Evolutionary conservation across 2,888 invertebrate species (phyloP), one percentile per base, ranked within the genome.

Genomic region (Drosophila austrosaltans): DNA sequence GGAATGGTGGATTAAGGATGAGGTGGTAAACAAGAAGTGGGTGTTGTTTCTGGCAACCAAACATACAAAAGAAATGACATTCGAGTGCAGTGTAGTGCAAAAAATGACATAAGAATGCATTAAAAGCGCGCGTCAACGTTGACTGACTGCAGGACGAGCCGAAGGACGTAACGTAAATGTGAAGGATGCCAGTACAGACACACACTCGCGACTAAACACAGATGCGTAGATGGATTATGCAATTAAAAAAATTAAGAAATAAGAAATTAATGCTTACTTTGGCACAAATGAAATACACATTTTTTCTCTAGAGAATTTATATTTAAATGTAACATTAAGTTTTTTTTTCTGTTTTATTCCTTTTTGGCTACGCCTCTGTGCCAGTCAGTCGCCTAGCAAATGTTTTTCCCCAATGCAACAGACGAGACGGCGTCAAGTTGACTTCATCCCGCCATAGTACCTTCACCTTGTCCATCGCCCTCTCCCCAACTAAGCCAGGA

Each of bases 41-140:
- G 53, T 59, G 59, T 53, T 58, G 65, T 72, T 66, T 58, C 53
- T 57, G 53, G 61, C 58, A 53, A 22, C 20, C 61, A 66, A 58
- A 61, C 62, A 42, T 54, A 72, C 72, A 83, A 76, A 76, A 71
- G 82, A 82, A 84, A 81, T 82, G 82, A 85, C 74, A 87, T 85
- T 82, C 77, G 78, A 85, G 83, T 86, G 87, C 79, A 81, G 72
- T 72, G 72, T 73, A 72, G 81, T 78, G 85, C 76, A 81, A 83
- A 86, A 86, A 86, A 87, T 87, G 81, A 87, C 85, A 86, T 86
- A 87, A 87, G 86, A 86, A 86, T 86, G 85, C 87, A 86, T 86
- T 86, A 87, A 87, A 86, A 87, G 73, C 82, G 79, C 85, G 80
- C 89, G 82, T 89, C 89, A 85, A 87, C 85, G 89, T 82, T 85